Evolutionary conservation across 92 coral and sea anemone species (phyloP).

Genomic region (Palythoa caribaeorum): DNA sequence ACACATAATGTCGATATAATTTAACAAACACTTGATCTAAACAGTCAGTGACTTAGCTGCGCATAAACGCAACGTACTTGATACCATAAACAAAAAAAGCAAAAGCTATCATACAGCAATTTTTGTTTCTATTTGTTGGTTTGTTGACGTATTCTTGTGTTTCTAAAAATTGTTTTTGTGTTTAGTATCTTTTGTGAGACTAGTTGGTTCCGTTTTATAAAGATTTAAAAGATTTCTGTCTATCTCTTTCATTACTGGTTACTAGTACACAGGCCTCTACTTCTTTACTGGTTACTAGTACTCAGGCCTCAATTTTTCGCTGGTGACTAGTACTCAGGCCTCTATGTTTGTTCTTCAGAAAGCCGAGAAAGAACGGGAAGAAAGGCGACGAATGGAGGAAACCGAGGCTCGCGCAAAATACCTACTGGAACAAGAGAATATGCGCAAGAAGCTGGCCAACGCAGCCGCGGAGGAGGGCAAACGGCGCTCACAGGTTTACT

Average conservation of each 20-base stretch:
- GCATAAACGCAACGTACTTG: too few relatives aligned
- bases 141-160: too few relatives aligned
- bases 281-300: background rate
- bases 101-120: too few relatives aligned
- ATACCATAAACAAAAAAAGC: too few relatives aligned
- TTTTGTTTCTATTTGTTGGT: too few relatives aligned
- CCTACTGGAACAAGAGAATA: conserved; percentile 38
- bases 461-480: conserved; percentile 84
- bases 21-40: too few relatives aligned
- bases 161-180: too few relatives aligned
- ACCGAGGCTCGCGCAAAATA: conserved; percentile 68
- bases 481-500: conserved; percentile 79
- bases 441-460: conserved; percentile 50
- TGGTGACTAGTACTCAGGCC: background rate
- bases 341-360: conserved; percentile 58
- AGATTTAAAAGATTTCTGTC: background rate
- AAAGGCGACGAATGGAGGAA: conserved; percentile 57
- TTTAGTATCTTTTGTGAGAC: too few relatives aligned
- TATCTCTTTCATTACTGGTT: background rate
- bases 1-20: too few relatives aligned
- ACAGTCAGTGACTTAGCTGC: too few relatives aligned
- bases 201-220: too few relatives aligned
- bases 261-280: background rate
- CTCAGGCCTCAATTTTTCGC: background rate
- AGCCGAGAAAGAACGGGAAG: conserved; percentile 82